Evolutionary conservation across 2,888 invertebrate species (phyloP).

Genomic region (Callimorpha dominula): DNA sequence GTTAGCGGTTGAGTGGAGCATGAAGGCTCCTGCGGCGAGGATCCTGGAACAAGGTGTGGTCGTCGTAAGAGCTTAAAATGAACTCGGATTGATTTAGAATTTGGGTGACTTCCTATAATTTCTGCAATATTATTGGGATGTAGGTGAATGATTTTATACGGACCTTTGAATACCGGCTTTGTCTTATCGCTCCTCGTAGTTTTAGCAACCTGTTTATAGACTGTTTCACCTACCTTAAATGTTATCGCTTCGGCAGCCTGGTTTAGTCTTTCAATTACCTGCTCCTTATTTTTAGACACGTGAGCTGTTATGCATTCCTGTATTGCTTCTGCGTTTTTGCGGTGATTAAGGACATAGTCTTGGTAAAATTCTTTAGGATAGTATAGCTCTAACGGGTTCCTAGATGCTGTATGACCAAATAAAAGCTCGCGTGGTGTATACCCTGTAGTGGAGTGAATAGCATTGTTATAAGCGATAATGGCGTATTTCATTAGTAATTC

Average conservation of each 20-base stretch:
- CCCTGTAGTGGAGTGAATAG: no score
- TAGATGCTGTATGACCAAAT: neutral
- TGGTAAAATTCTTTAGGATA: neutral
- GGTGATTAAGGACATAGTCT: no score
- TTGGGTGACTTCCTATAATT: no score
- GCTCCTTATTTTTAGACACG: neutral
- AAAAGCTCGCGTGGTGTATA: no score
- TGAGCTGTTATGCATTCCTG: no score
- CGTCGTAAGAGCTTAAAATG: no score
- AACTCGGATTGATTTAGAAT: no score
- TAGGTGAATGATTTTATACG: neutral
- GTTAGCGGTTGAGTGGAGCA: no score
- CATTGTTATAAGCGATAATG: slow-evolving; percentile 1
- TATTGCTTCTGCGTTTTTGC: no score
- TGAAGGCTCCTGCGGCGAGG: no score
- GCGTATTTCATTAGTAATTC: slow-evolving; percentile 5
- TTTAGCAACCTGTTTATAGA: neutral
- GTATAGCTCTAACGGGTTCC: neutral
- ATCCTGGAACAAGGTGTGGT: no score
- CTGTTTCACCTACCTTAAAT: neutral
- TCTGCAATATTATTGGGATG: neutral
- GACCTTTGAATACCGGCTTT: neutral
- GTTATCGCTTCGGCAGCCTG: neutral
- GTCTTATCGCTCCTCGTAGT: neutral
- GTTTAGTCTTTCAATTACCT: neutral